Conservation (phyloP, 2,113 vertebrate species). For the Sminthopsis crassicaudata region DNA sequence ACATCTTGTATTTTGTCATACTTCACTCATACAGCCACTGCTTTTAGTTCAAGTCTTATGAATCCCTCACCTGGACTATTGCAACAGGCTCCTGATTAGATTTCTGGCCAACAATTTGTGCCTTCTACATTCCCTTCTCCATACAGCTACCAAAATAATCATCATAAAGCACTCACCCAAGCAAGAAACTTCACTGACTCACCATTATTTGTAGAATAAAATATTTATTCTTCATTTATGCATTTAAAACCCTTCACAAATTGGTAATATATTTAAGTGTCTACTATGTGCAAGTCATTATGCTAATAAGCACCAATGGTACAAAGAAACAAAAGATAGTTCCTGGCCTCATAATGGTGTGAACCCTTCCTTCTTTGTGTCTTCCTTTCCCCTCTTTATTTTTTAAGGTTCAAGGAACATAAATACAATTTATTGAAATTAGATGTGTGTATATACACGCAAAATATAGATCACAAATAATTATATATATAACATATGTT, state of each 20-base stretch:
- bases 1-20: neutral
- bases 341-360: neutral
- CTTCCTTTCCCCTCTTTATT: neutral
- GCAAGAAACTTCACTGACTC: neutral
- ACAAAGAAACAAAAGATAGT: neutral
- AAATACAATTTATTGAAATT: neutral
- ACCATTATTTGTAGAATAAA: neutral
- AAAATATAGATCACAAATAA: too few relatives aligned
- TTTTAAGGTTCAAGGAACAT: neutral
- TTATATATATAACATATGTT: too few relatives aligned
- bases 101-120: neutral
- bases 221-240: neutral
- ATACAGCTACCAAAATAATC: neutral
- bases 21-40: neutral
- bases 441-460: too few relatives aligned
- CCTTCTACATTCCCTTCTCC: neutral
- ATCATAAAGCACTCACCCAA: neutral
- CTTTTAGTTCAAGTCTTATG: neutral
- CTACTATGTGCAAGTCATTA: too few relatives aligned
- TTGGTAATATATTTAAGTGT: neutral
- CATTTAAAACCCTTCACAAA: too few relatives aligned
- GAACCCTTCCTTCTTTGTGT: neutral
- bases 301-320: too few relatives aligned
- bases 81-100: too few relatives aligned
- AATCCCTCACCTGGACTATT: too few relatives aligned